Percentiles rank a stretch among this genome's conserved stretches.
phyloP scores from a whole-genome alignment of 30 jellyfish, hydroid and myxozoan genomes.

The Aurelia coerulea region DNA sequence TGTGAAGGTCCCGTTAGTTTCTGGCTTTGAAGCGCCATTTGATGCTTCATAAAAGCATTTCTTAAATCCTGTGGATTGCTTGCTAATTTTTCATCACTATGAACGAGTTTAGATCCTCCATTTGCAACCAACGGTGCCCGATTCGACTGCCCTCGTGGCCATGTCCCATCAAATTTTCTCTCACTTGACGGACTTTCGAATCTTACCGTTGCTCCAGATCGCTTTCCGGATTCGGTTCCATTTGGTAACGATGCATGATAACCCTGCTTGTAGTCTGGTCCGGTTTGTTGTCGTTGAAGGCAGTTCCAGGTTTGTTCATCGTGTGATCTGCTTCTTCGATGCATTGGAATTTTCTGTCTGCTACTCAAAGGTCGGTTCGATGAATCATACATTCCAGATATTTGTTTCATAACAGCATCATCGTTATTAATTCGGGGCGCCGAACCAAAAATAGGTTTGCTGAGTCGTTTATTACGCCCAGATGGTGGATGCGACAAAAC shows the following conservation, averaged over 20 bases:
- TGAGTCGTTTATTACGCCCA: neutral
- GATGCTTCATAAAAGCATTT: conserved; percentile 67
- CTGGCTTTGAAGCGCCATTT: conserved; percentile 37
- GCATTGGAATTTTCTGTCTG: neutral
- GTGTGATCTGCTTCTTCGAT: conserved; percentile 50
- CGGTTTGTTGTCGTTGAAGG: conserved; percentile 32
- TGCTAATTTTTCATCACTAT: conserved; percentile 24
- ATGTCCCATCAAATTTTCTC: neutral
- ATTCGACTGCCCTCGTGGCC: neutral
- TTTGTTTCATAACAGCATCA: conserved; percentile 44
- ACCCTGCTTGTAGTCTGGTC: conserved; percentile 31
- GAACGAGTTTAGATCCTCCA: neutral
- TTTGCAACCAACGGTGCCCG: neutral
- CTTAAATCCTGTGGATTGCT: conserved; percentile 56
- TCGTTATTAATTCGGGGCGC: conserved; percentile 52
- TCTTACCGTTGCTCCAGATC: conserved; percentile 31
- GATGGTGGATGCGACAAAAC: neutral
- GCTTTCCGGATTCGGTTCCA: conserved; percentile 13
- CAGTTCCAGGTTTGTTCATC: conserved; percentile 50
- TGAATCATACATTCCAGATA: conserved; percentile 1
- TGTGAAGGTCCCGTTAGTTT: conserved; percentile 42
- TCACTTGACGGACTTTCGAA: conserved; percentile 4
- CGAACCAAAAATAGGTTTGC: conserved; percentile 59
- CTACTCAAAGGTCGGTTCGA: neutral
- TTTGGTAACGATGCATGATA: neutral